Base-by-base conservation (phyloP, 2,797 vertebrate genomes). In the Muscicapa comitata region DNA sequence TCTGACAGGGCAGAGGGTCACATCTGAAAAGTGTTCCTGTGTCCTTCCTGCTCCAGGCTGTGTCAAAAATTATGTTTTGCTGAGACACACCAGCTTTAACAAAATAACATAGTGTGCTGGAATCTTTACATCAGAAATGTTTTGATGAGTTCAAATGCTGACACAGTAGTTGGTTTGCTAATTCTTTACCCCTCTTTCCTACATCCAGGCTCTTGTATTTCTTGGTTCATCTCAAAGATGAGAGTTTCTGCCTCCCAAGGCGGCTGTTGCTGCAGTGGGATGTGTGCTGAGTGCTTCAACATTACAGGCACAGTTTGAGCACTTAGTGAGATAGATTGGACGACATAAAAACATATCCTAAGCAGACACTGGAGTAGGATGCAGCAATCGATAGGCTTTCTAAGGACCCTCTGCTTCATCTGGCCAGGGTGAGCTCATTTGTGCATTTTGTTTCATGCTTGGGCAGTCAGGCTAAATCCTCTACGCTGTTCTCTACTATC, bases 11-110 rank as follows among this genome's bases (percentile, higher is more conserved):
- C 35, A 72, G 13, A 57, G 35, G n/a, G 47, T n/a, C 16, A 31
- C 10, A 31, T 76, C 40, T 63, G 35, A 75, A 81, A 33, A 35
- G 7, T 6, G 1, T 26, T 3, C 2, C 1, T 10, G 7, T 51
- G 42, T 48, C 43, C n/a, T 79, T 79, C 45, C 51, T 48, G 43
- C 47, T 78, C 40, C 47, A 53, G 59, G 10, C 48, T 63, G 40
- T 0, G 0, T 18, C 65, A 79, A 59, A 92, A 59, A 50, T 6
- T 16, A 11, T 0, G 1, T 67, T 66, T 70, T 5, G 1, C 42
- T 40, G 11, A 59, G 62, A 67, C 18, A 51, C 8, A 0, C 28
- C 13, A 51, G 17, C 35, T 94, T 76, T 48, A 78, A 58, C 20
- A 88, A 88, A 82, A 31, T 31, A 75, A 25, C 19, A 11, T 26